Conservation (phyloP, 2,797 vertebrate species). For the Chromobotia macracanthus region DNA sequence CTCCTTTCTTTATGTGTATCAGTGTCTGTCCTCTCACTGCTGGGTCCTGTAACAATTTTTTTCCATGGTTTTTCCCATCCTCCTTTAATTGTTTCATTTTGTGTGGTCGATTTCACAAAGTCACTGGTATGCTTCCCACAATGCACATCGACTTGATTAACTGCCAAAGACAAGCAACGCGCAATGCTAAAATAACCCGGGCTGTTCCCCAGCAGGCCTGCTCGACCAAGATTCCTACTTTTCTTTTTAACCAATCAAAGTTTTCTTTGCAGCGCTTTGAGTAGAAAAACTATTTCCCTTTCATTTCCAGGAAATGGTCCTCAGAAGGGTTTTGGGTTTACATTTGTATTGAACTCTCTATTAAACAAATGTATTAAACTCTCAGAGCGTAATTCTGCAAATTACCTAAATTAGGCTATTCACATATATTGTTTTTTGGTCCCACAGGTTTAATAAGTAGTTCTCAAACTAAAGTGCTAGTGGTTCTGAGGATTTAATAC, state of each 20-base stretch:
- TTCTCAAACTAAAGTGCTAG: slow-evolving; percentile 21
- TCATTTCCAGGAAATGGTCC: slow-evolving; percentile 51
- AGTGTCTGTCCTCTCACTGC: slow-evolving; percentile 46
- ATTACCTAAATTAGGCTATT: slow-evolving; percentile 15
- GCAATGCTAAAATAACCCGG: slow-evolving; percentile 42
- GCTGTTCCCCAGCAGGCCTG: slow-evolving; percentile 46
- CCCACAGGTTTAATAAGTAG: slow-evolving; percentile 51
- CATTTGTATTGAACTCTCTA: slow-evolving; percentile 30
- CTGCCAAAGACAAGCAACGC: slow-evolving; percentile 15
- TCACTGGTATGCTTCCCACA: slow-evolving; percentile 36
- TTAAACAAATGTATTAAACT: slow-evolving; percentile 29
- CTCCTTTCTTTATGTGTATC: slow-evolving; percentile 58
- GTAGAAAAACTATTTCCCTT: slow-evolving; percentile 39
- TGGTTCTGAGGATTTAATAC: slow-evolving; percentile 37
- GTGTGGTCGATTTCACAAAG: slow-evolving; percentile 47
- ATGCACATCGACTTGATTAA: slow-evolving; percentile 39
- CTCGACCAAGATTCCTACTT: slow-evolving; percentile 8
- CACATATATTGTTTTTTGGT: slow-evolving; percentile 30
- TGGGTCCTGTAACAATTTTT: slow-evolving; percentile 48
- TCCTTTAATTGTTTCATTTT: slow-evolving; percentile 50
- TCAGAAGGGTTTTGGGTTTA: slow-evolving; percentile 38
- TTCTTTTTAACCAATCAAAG: slow-evolving; percentile 49
- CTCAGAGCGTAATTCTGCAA: slow-evolving; percentile 17
- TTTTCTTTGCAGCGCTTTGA: slow-evolving; percentile 56
- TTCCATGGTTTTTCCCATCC: slow-evolving; percentile 42